phyloP scores from a whole-genome alignment of 1,140 invertebrate species.

The Glossosoma conforme region DNA sequence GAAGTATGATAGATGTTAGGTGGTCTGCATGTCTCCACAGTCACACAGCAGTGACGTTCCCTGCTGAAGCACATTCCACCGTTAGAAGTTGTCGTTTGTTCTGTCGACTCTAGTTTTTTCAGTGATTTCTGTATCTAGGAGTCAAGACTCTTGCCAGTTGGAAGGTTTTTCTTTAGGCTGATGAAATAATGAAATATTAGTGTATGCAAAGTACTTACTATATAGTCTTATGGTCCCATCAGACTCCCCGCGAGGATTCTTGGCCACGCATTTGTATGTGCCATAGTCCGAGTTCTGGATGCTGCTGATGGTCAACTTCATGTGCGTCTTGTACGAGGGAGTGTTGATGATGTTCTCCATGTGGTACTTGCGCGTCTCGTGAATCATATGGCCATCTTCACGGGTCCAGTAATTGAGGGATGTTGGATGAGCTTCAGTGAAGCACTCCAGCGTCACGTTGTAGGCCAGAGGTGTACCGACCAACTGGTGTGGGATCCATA shows the following conservation, averaged over 20 bases:
- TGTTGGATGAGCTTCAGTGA: constrained; percentile 84
- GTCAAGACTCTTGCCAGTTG: too few relatives aligned
- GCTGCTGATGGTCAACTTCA: constrained; percentile 72
- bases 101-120: too few relatives aligned
- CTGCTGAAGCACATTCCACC: too few relatives aligned
- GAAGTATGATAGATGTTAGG: too few relatives aligned
- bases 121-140: too few relatives aligned
- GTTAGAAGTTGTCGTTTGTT: too few relatives aligned
- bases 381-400: constrained; percentile 83
- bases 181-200: too few relatives aligned
- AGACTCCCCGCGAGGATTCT: constrained; percentile 88
- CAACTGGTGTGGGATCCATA: constrained; percentile 86
- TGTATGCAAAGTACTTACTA: constrained; percentile 75
- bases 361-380: constrained; percentile 77
- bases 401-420: constrained; percentile 89
- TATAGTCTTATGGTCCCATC: constrained; percentile 87
- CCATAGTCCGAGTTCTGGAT: constrained; percentile 76
- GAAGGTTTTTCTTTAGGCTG: too few relatives aligned
- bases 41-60: too few relatives aligned
- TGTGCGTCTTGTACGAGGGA: constrained; percentile 77
- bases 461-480: constrained; percentile 76
- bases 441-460: constrained; percentile 80
- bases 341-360: constrained; percentile 62
- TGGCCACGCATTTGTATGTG: constrained; percentile 87
- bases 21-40: too few relatives aligned